These are phyloP conservation scores for Rotaria socialis DNA, from an alignment of 2,888 invertebrate genomes.

Conservation along the genomic window DNA sequence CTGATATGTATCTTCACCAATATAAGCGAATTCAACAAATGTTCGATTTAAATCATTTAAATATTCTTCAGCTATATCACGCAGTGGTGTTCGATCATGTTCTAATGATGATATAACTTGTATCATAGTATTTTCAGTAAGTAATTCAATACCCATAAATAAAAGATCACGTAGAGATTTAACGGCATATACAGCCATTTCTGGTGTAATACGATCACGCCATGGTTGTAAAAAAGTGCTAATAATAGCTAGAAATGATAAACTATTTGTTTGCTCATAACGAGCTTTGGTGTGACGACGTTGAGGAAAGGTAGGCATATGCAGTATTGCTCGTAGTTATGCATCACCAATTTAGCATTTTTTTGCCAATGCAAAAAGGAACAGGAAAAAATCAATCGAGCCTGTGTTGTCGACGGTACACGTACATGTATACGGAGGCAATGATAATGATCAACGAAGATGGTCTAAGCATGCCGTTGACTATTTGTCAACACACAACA, in stretches of 20 bases:
- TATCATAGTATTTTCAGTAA: slow-evolving; percentile 13
- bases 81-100: background rate
- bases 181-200: background rate
- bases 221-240: background rate
- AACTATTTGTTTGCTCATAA: background rate
- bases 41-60: background rate
- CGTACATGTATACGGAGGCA: background rate
- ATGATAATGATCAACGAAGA: background rate
- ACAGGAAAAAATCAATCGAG: background rate
- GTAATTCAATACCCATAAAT: slow-evolving; percentile 5
- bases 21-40: background rate
- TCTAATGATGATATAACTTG: background rate
- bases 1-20: background rate
- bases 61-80: slow-evolving; percentile 3
- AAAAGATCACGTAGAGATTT: background rate
- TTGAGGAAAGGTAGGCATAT: background rate
- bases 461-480: background rate
- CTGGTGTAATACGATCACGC: background rate
- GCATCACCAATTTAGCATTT: background rate
- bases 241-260: background rate
- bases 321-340: background rate
- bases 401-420: background rate
- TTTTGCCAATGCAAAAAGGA: background rate
- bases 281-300: background rate
- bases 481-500: background rate